Percentiles rank a stretch among this genome's conserved stretches.
Conservation (phyloP, 2,797 vertebrate genomes). For the Setipinna tenuifilis region DNA sequence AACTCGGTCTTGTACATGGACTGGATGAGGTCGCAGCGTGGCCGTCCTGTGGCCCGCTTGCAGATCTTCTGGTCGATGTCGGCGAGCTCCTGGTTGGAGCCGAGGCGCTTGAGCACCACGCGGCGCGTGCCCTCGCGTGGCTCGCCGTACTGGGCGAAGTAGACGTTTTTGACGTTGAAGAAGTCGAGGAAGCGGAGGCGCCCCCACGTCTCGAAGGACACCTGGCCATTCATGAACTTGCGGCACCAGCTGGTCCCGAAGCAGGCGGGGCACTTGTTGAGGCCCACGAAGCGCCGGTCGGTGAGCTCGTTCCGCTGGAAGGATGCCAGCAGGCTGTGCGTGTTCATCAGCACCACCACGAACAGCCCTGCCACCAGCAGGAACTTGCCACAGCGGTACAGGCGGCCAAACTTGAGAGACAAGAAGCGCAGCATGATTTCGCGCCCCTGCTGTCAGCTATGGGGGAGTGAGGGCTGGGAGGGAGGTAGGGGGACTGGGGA, state of each 20-base stretch:
- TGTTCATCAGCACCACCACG: conserved; percentile 93
- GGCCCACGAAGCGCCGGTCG: conserved; percentile 95
- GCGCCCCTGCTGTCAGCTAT: conserved; percentile 47
- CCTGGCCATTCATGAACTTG: conserved; percentile 97
- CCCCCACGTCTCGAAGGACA: conserved; percentile 96
- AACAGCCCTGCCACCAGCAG: conserved; percentile 88
- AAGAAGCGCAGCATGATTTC: conserved; percentile 92
- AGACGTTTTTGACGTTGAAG: conserved; percentile 98
- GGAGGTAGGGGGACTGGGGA: conserved; percentile 33
- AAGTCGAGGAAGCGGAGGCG: conserved; percentile 93
- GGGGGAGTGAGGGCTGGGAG: background rate
- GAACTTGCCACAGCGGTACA: conserved; percentile 96
- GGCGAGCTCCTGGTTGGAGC: conserved; percentile 93
- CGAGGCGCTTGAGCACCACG: conserved; percentile 93
- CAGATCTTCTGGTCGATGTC: conserved; percentile 98
- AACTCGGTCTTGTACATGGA: conserved; percentile 96
- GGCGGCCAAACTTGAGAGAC: conserved; percentile 92
- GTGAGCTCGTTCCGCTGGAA: conserved; percentile 98
- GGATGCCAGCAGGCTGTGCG: conserved; percentile 94
- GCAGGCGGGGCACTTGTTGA: conserved; percentile 99
- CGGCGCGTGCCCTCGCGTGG: conserved; percentile 94
- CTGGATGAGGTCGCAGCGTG: conserved; percentile 93
- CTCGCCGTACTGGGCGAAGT: conserved; percentile 96
- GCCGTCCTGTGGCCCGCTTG: conserved; percentile 92
- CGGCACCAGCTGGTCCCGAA: conserved; percentile 99